Evolutionary conservation across 2,113 vertebrate genomes (phyloP).

Genomic region (Marcusenius ussheri): DNA sequence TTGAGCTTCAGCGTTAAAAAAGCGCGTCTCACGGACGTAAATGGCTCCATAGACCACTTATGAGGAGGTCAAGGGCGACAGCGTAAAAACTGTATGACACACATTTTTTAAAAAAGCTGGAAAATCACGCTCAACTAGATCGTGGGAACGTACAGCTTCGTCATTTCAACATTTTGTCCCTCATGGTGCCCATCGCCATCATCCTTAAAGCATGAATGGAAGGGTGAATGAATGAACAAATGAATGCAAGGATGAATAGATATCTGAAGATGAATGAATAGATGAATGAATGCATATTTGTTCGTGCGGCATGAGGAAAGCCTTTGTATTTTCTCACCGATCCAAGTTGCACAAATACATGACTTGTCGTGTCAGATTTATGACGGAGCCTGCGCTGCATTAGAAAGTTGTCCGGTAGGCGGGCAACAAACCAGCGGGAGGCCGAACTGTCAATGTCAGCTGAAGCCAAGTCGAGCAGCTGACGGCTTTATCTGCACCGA

Average conservation of each 20-base stretch:
- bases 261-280: neutral
- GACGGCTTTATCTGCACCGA: neutral
- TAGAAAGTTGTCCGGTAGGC: neutral
- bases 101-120: neutral
- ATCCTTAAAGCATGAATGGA: neutral
- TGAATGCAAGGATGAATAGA: neutral
- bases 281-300: neutral
- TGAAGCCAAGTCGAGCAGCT: neutral
- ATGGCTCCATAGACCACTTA: neutral
- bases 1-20: neutral
- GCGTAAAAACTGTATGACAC: neutral
- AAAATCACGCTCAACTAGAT: neutral
- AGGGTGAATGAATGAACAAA: neutral
- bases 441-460: slow-evolving; percentile 2
- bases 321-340: neutral
- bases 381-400: neutral
- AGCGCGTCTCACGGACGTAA: neutral
- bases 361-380: neutral
- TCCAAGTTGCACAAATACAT: neutral
- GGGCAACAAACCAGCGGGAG: neutral
- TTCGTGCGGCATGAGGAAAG: neutral
- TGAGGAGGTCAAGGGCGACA: neutral
- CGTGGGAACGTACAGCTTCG: neutral
- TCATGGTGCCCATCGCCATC: neutral
- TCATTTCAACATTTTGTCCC: neutral